Evolutionary conservation across 2,797 vertebrate genomes (phyloP).

Genomic region (Etheostoma perlongum): DNA sequence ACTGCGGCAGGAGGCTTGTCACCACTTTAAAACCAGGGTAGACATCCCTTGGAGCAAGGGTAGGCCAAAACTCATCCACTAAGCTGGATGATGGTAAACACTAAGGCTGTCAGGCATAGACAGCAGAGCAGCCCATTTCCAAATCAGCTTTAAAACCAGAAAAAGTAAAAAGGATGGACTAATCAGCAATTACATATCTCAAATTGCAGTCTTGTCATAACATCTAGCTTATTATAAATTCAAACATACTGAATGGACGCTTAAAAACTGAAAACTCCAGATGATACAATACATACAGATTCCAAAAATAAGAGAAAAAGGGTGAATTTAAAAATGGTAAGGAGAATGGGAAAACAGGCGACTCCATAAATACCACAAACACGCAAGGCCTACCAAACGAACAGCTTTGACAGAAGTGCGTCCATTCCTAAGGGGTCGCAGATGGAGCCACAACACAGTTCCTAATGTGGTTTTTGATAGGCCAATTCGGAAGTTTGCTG

Average conservation of each 20-base stretch:
- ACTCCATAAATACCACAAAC: constrained; percentile 71
- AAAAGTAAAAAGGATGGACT: neutral
- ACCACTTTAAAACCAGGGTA: constrained; percentile 64
- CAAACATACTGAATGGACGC: constrained; percentile 8
- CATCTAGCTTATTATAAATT: constrained; percentile 33
- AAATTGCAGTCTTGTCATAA: constrained; percentile 30
- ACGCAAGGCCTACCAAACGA: constrained; percentile 37
- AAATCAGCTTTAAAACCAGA: constrained; percentile 31
- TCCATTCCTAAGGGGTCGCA: constrained; percentile 57
- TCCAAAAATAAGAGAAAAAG: constrained; percentile 46
- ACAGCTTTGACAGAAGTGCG: constrained; percentile 41
- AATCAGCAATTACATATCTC: constrained; percentile 18
- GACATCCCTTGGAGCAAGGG: constrained; percentile 51
- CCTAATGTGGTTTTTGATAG: constrained; percentile 43
- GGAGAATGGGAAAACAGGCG: constrained; percentile 36
- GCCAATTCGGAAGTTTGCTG: constrained; percentile 47
- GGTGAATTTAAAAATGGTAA: constrained; percentile 26
- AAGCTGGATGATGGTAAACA: constrained; percentile 43
- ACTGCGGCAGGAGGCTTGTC: constrained; percentile 52
- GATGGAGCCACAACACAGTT: constrained; percentile 60
- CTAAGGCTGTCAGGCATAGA: constrained; percentile 28
- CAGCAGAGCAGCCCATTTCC: constrained; percentile 2
- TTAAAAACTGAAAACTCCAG: constrained; percentile 19
- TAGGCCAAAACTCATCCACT: constrained; percentile 54
- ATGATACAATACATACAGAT: constrained; percentile 41